Evolutionary conservation across 1,140 invertebrate genomes (phyloP).

Genomic region (Penaeus indicus): DNA sequence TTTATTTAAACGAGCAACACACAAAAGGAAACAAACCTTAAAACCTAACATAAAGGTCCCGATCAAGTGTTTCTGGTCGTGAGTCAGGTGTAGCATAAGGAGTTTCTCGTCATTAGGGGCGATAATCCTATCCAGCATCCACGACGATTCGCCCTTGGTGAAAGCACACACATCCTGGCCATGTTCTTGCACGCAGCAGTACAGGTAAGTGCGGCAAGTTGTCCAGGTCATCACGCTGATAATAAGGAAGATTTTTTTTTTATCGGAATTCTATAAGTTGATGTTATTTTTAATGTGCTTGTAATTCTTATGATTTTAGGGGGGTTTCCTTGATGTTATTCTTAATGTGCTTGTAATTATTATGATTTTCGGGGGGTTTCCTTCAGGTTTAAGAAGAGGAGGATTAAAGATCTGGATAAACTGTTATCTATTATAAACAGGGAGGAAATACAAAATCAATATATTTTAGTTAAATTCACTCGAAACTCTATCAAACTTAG

Average conservation of each 20-base stretch:
- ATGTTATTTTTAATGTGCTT: too few relatives aligned
- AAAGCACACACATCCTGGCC: constrained; percentile 73
- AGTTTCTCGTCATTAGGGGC: constrained; percentile 73
- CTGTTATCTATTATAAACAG: too few relatives aligned
- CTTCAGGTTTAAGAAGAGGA: too few relatives aligned
- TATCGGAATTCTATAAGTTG: not conserved
- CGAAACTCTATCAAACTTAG: too few relatives aligned
- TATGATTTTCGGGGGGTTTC: too few relatives aligned
- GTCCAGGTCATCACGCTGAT: constrained; percentile 78
- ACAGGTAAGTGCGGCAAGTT: constrained; percentile 75
- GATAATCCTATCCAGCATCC: constrained; percentile 71
- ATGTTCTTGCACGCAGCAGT: constrained; percentile 76
- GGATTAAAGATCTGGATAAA: too few relatives aligned
- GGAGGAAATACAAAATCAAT: too few relatives aligned
- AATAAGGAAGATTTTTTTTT: constrained; percentile 31
- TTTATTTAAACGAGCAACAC: too few relatives aligned
- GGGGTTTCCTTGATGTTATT: too few relatives aligned
- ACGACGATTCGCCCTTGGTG: constrained; percentile 67
- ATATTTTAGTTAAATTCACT: too few relatives aligned
- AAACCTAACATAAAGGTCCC: constrained; percentile 89
- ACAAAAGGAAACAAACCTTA: constrained; percentile 71
- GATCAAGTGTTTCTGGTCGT: constrained; percentile 83
- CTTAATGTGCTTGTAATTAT: too few relatives aligned
- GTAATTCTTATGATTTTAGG: too few relatives aligned
- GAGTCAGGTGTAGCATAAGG: constrained; percentile 85